These are phyloP conservation scores for Pseudorasbora parva DNA, from an alignment of 2,113 vertebrate species.

Conservation along the genomic window DNA sequence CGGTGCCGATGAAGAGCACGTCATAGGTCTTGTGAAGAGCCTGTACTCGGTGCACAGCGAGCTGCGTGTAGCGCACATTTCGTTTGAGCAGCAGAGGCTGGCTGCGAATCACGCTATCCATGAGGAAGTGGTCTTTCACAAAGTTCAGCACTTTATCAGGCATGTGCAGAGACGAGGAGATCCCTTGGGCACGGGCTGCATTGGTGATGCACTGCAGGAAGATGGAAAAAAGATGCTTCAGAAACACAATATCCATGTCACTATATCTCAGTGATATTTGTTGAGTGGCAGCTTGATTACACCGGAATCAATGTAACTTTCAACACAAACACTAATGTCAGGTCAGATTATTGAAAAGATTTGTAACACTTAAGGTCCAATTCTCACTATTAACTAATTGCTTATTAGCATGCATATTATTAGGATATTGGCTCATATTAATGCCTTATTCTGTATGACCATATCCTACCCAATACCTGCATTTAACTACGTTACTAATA, in stretches of 20 bases:
- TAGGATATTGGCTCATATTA: too few species aligned
- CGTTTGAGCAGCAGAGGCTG: conserved; percentile 85
- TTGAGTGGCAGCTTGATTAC: not conserved
- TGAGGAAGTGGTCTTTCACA: conserved; percentile 96
- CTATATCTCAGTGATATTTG: conserved; percentile 41
- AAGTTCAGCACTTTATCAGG: conserved; percentile 96
- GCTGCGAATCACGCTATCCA: conserved; percentile 89
- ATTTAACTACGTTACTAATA: too few species aligned
- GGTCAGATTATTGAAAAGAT: conserved; percentile 39
- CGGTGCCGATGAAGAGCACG: conserved; percentile 91
- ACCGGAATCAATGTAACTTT: conserved; percentile 19
- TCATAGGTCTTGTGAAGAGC: conserved; percentile 76
- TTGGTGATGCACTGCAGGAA: conserved; percentile 87
- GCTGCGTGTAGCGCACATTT: conserved; percentile 84
- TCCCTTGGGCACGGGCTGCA: conserved; percentile 79
- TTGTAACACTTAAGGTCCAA: too few species aligned
- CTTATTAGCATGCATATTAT: too few species aligned
- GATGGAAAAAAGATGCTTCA: conserved; percentile 18
- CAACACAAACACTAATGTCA: conserved; percentile 34
- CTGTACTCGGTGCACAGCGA: conserved; percentile 80
- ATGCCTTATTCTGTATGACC: too few species aligned
- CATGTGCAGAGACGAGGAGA: conserved; percentile 90
- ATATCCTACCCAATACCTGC: too few species aligned
- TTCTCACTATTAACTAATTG: too few species aligned
- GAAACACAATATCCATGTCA: not conserved